Evolutionary conservation across 1,140 invertebrate genomes (phyloP), one percentile per base, ranked within the genome.

Genomic region (Scaptomyza graminum): DNA sequence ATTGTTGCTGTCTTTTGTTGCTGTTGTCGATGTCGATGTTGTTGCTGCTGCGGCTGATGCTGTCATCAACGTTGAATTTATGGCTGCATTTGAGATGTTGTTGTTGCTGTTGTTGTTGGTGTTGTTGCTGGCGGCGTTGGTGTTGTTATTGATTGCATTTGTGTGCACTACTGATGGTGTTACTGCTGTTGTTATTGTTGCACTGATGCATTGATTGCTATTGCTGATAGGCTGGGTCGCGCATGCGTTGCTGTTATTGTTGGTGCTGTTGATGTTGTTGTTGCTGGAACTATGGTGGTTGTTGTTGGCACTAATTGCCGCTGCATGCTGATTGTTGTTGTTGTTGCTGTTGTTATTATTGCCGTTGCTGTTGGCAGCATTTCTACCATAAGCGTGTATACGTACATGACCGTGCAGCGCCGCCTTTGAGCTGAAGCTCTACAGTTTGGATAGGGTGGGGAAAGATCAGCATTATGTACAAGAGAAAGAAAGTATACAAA

Each of bases 381-480:
- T 91, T 67, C 91, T 76, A 25, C 89, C 89, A 65, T 90, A 91
- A 74, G 93, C 93, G 90, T 95, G 95, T 83, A 95, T 95, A 85
- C 95, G 93, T 90, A 95, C 94, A 93, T 96, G 95, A 71, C 95
- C 95, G 92, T 95, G 95, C 91, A 96, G 93, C 79, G 95, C 95
- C 91, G 95, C 95, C 92, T 95, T 94, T 74, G 95, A 96, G 92
- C 94, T 95, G 93, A 96, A 96, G 92, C 95, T 96, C 96, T 96
- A 93, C 91, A 94, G 93, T 92, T 62, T 43, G 65, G 11, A 16
- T 22, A 51, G 60, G 46, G 57, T 52, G 54, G 70, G 39, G 34
- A 50, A 2, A 50, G 57, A 47, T 54, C 62, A 77, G 77, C 62
- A 39, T 62, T 87, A 78, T 72, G 44, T 87, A 84, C 76, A 88